phyloP scores from a whole-genome alignment of 2,113 vertebrate species.

The Callithrix jacchus region DNA sequence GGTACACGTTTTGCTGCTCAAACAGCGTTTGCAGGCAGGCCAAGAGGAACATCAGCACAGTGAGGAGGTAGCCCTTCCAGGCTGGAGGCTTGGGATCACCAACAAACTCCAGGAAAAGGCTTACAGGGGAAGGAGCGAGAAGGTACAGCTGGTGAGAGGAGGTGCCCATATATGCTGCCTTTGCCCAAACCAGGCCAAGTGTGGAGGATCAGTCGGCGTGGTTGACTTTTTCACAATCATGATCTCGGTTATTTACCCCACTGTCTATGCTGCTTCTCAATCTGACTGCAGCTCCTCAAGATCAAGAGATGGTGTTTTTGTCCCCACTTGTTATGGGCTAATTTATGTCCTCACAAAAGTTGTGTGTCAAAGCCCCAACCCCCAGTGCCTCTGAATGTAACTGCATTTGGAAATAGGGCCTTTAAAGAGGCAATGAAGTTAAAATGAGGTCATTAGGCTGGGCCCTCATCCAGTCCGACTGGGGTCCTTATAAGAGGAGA shows the following conservation, averaged over 20 bases:
- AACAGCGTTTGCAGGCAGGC: conserved; percentile 93
- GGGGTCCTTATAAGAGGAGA: not conserved
- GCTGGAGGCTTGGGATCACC: conserved; percentile 82
- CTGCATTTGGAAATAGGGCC: not conserved
- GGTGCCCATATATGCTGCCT: fast-evolving
- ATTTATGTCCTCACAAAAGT: not conserved
- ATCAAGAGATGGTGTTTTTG: not conserved
- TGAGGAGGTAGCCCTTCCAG: conserved; percentile 94
- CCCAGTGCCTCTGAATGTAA: not conserved
- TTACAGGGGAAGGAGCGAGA: conserved; percentile 62
- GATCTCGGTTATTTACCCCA: not conserved
- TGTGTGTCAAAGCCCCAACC: not conserved
- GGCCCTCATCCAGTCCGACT: not conserved
- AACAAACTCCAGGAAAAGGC: conserved; percentile 92
- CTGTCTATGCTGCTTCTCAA: not conserved
- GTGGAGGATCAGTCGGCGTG: fast-evolving
- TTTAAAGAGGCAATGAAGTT: not conserved
- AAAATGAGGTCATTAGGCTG: fast-evolving
- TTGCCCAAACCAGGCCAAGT: too few relatives aligned
- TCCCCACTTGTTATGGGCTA: not conserved
- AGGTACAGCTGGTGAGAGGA: not conserved
- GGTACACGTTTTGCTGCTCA: conserved; percentile 94
- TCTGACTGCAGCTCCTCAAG: not conserved
- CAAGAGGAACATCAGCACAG: conserved; percentile 88
- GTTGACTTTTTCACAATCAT: fast-evolving